These are phyloP conservation scores for Cecropterus lyciades DNA, from an alignment of 1,140 invertebrate genomes.

Conservation along the genomic window DNA sequence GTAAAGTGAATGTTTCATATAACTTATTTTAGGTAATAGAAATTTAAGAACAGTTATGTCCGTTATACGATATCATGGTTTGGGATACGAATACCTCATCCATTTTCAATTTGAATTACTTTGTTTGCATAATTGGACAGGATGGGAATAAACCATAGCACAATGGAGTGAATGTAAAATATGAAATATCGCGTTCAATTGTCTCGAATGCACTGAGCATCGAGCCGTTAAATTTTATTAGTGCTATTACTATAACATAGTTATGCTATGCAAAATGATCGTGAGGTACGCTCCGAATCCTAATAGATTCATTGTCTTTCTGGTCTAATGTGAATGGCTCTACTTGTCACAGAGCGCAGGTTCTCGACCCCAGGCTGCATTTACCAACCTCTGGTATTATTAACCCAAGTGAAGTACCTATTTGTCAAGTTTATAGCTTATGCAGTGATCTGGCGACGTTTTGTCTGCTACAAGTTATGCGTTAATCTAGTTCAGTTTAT, in stretches of 20 bases:
- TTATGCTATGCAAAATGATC: conserved; percentile 41
- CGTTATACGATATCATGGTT: background rate
- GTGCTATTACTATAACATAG: conserved; percentile 53
- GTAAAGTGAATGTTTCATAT: too few species aligned
- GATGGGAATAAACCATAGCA: conserved; percentile 13
- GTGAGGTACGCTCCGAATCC: conserved; percentile 52
- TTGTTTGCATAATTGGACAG: conserved; percentile 20
- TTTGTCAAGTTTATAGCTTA: conserved; percentile 28
- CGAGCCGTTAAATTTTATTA: conserved; percentile 56
- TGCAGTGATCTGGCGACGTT: conserved; percentile 14
- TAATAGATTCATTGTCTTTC: conserved; percentile 66
- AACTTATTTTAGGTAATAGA: too few species aligned
- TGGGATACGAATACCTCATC: background rate
- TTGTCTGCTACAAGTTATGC: conserved; percentile 8
- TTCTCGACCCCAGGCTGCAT: conserved; percentile 38
- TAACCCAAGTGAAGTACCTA: conserved; percentile 14
- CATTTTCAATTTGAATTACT: conserved; percentile 11
- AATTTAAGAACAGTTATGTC: background rate
- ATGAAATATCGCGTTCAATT: conserved; percentile 24
- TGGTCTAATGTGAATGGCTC: conserved; percentile 44
- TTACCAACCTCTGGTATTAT: conserved; percentile 25
- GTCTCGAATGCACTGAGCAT: conserved; percentile 40
- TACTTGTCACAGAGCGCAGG: conserved; percentile 42
- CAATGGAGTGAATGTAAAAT: conserved; percentile 20
- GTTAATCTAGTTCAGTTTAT: background rate